These are phyloP conservation scores for Achatina immaculata DNA, from an alignment of 1,140 invertebrate genomes.

Conservation along the genomic window DNA sequence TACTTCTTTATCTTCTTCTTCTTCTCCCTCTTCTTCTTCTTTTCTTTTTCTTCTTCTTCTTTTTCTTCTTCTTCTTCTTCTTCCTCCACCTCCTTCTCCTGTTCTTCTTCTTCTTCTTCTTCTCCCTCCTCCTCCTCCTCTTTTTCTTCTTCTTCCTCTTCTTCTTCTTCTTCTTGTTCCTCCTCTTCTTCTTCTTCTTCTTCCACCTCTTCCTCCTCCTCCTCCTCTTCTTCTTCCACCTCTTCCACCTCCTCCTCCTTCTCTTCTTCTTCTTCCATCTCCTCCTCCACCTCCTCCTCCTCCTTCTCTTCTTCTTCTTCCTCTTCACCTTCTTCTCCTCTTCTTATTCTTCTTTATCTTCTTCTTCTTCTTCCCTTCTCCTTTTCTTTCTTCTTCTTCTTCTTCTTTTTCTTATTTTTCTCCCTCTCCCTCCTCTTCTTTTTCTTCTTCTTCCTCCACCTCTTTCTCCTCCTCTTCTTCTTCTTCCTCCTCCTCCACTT, in stretches of 20 bases:
- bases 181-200: not conserved
- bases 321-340: not conserved
- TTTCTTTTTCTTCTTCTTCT: too few species aligned
- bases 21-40: too few species aligned
- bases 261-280: not conserved
- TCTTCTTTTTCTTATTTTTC: too few species aligned
- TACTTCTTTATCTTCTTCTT: too few species aligned
- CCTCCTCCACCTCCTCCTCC: not conserved
- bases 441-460: not conserved
- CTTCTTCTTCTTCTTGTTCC: not conserved
- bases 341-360: too few species aligned
- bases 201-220: too few species aligned
- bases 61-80: too few species aligned
- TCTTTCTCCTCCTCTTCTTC: too few species aligned
- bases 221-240: too few species aligned
- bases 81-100: conserved; percentile 3
- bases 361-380: not conserved
- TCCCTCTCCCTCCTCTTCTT: not conserved
- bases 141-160: not conserved
- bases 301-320: conserved; percentile 8
- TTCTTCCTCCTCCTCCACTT: too few species aligned
- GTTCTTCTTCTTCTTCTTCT: not conserved
- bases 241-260: too few species aligned
- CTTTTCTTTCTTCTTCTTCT: not conserved
- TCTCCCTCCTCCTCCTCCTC: conserved; percentile 2